These are phyloP conservation scores for Ennomos quercinarius DNA, from an alignment of 2,888 invertebrate genomes.

Conservation along the genomic window DNA sequence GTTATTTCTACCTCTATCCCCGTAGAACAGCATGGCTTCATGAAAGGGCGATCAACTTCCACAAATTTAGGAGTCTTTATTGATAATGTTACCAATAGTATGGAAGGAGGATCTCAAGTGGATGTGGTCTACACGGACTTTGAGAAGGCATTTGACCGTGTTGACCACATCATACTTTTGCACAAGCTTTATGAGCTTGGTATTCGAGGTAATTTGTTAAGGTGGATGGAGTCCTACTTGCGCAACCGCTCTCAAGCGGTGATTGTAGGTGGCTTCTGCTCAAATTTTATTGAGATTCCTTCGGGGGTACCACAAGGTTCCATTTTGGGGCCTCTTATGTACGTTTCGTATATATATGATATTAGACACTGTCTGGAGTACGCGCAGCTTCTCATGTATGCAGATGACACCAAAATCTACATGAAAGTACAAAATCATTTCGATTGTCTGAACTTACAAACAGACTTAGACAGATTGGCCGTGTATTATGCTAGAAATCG, in stretches of 20 bases:
- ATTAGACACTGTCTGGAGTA: not conserved
- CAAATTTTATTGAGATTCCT: not conserved
- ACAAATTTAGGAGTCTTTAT: not conserved
- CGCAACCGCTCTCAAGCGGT: slow-evolving; percentile 6
- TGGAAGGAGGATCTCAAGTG: not conserved
- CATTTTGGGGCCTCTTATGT: not conserved
- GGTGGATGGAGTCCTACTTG: slow-evolving; percentile 9
- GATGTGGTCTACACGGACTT: slow-evolving; percentile 12
- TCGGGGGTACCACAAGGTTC: not conserved
- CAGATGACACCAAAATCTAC: not conserved
- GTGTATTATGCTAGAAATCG: not conserved
- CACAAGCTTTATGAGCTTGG: slow-evolving; percentile 7
- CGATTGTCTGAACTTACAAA: not conserved
- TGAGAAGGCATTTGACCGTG: not conserved
- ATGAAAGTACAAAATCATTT: not conserved
- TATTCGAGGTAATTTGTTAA: slow-evolving; percentile 7
- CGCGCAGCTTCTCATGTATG: not conserved
- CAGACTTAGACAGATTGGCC: not conserved
- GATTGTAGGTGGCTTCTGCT: slow-evolving; percentile 6
- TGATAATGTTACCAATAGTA: not conserved
- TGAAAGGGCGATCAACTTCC: not conserved
- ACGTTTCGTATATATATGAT: not conserved
- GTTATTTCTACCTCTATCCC: not conserved
- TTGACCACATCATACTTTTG: not conserved
- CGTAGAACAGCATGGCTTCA: slow-evolving; percentile 2